Evolutionary conservation across 2,797 vertebrate genomes (phyloP), one percentile per base, ranked within the genome.

Genomic region (Margarornis squamiger): DNA sequence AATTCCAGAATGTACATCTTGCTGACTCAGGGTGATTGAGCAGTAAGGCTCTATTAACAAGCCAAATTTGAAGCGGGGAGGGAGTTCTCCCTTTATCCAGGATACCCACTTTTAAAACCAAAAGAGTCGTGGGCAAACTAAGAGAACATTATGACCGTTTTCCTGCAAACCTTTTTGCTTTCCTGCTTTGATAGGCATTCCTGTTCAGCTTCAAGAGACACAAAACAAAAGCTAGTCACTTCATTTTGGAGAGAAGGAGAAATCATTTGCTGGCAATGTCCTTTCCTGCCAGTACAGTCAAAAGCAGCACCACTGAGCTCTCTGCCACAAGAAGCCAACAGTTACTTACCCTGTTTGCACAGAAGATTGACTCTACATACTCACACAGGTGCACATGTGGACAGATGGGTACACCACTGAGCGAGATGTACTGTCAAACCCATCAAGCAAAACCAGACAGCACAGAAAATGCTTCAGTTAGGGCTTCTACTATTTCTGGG

Each of bases 241-340:
- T 89, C 45, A 80, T 86, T 38, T 90, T 73, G 91, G 82, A 93
- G 79, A 93, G 87, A 94, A 95, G 65, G 43, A 81, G 88, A 88
- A 92, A 29, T 74, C 3, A 66, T 66, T 72, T 78, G 54, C 80
- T 43, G 81, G 80, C 74, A 70, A 34, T 18, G 48, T 55, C 61
- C 49, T 74, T 90, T 81, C 77, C 74, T 75, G 32, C 23, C 70
- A 62, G 32, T 19, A 43, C 22, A 72, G 78, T 39, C 76, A 90
- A 76, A 87, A 92, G 71, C 48, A 93, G 73, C 46, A 92, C 48
- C 52, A 68, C 1, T 1, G 2, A 78, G 73, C 63, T 76, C 54
- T 83, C 36, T 45, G 48, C 49, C 61, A 85, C 32, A 82, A 65
- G 30, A 86, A 49, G 16, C 18, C 52, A 74, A 38, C 14, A 76